phyloP scores from a whole-genome alignment of 2,113 vertebrate species.

The Agapornis roseicollis region DNA sequence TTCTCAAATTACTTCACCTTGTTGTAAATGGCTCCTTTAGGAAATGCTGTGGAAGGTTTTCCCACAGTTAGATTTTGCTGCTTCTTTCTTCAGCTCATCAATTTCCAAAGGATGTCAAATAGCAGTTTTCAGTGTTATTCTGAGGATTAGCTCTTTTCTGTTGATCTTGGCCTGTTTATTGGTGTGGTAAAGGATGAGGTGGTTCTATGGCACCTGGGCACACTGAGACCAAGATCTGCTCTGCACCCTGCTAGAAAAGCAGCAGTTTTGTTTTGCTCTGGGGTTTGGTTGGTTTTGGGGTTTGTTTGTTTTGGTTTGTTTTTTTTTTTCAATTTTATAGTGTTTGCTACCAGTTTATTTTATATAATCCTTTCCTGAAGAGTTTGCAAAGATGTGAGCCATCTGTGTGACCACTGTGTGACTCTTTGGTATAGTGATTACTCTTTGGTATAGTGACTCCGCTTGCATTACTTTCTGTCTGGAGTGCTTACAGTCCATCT shows the following conservation, averaged over 20 bases:
- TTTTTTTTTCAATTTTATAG: background rate
- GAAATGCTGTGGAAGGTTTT: background rate
- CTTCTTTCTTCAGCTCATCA: background rate
- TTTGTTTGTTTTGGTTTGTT: background rate
- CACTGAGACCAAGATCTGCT: background rate
- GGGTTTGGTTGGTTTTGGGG: too few relatives aligned
- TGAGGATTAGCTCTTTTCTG: background rate
- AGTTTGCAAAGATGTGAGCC: background rate
- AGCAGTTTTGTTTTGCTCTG: background rate
- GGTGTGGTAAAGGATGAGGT: background rate
- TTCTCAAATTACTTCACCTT: background rate
- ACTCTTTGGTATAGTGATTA: background rate
- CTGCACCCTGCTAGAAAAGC: background rate
- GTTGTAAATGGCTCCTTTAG: background rate
- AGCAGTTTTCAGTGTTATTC: background rate
- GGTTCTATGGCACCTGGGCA: background rate
- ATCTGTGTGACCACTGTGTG: background rate
- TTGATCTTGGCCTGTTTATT: background rate
- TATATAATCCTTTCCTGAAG: background rate
- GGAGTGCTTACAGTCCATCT: background rate
- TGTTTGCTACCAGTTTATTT: background rate
- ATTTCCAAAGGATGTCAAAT: background rate
- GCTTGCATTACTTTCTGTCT: background rate
- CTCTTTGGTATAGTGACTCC: background rate
- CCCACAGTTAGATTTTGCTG: background rate